phyloP scores from a whole-genome alignment of 2,113 vertebrate genomes.

The Trogon surrucura region DNA sequence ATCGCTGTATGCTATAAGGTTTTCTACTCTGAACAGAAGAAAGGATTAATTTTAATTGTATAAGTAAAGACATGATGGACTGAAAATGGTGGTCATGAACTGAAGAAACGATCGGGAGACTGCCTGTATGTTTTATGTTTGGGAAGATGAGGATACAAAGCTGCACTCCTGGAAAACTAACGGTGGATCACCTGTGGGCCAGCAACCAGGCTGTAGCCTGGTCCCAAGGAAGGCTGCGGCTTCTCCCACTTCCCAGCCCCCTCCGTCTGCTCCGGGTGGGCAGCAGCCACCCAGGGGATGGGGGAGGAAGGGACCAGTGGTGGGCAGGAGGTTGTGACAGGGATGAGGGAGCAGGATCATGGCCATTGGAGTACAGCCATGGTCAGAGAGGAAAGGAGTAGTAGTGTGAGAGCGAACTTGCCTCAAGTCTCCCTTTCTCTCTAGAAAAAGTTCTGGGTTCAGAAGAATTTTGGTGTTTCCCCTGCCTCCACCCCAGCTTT shows the following conservation, averaged over 20 bases:
- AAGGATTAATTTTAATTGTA: background rate
- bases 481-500: background rate
- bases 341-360: background rate
- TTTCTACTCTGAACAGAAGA: background rate
- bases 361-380: background rate
- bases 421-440: background rate
- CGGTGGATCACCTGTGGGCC: background rate
- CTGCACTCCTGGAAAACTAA: background rate
- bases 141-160: background rate
- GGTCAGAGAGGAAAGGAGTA: background rate
- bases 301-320: background rate
- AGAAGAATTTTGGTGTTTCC: background rate
- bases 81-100: background rate
- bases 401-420: background rate
- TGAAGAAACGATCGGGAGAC: background rate
- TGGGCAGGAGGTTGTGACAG: background rate
- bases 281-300: background rate
- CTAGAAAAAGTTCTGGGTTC: background rate
- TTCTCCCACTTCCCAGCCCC: background rate
- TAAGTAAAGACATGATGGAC: background rate
- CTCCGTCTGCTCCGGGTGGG: background rate
- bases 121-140: fast-evolving
- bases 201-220: background rate
- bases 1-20: background rate
- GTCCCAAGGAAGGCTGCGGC: background rate